phyloP scores from a whole-genome alignment of 1,140 invertebrate species.

The Carposina sasakii region DNA sequence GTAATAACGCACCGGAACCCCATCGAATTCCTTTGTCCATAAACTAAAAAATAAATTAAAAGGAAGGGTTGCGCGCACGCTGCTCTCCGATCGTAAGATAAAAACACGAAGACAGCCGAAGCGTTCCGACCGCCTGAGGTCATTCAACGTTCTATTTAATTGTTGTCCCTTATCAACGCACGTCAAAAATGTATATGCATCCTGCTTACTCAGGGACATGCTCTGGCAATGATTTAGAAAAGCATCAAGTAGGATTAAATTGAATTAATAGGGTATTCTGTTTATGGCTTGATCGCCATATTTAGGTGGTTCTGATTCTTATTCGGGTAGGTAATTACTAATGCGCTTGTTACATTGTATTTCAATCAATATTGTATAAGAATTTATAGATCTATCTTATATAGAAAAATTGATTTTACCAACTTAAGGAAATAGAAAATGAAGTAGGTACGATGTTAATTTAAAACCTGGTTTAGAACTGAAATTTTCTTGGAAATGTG shows the following conservation, averaged over 20 bases:
- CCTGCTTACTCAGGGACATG: slow-evolving; percentile 34
- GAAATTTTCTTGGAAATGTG: too few relatives aligned
- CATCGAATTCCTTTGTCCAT: slow-evolving; percentile 17
- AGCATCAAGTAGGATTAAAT: slow-evolving; percentile 36
- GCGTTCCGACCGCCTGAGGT: slow-evolving; percentile 39
- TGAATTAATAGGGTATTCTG: slow-evolving; percentile 40
- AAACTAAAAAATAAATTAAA: slow-evolving; percentile 12
- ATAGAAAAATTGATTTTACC: too few relatives aligned
- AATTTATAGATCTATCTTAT: too few relatives aligned
- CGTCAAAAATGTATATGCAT: slow-evolving; percentile 39
- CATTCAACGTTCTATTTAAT: slow-evolving; percentile 51
- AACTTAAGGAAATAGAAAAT: too few relatives aligned
- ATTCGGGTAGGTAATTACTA: too few relatives aligned
- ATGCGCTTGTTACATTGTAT: too few relatives aligned
- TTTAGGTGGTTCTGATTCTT: too few relatives aligned
- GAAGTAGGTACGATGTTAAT: too few relatives aligned
- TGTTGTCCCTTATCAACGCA: slow-evolving; percentile 42
- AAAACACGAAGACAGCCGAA: slow-evolving; percentile 39
- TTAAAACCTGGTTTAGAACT: too few relatives aligned
- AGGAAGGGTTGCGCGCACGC: slow-evolving; percentile 47
- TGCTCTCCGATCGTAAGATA: slow-evolving; percentile 43
- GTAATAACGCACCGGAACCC: slow-evolving; percentile 10
- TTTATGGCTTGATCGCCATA: slow-evolving; percentile 21
- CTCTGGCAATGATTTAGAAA: slow-evolving; percentile 44
- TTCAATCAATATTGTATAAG: slow-evolving; percentile 2